A percentile compares a stretch with the other conserved stretches of the same genome.
Evolutionary conservation across 2,888 invertebrate species (phyloP).

Genomic region (Achlya flavicornis): DNA sequence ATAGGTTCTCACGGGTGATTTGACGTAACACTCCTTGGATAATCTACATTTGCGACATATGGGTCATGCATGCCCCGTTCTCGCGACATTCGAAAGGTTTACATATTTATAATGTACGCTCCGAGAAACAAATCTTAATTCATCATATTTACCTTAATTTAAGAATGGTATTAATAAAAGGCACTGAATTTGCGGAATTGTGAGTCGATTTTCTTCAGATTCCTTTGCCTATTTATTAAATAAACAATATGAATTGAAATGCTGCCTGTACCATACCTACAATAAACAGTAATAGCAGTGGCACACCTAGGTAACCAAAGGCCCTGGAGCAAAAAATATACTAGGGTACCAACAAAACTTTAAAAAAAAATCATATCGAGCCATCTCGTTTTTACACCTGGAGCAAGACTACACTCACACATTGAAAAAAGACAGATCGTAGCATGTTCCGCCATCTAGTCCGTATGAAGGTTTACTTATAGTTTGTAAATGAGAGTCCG

Average conservation of each 20-base stretch:
- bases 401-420: too few species aligned
- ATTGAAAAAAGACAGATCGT: too few species aligned
- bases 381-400: too few species aligned
- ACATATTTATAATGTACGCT: constrained; percentile 3
- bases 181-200: neutral
- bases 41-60: neutral
- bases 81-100: neutral
- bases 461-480: too few species aligned
- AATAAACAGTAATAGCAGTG: neutral
- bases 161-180: neutral
- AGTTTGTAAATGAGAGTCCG: too few species aligned
- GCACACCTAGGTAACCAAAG: too few species aligned
- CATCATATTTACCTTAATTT: constrained; percentile 5
- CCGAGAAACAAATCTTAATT: neutral
- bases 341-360: too few species aligned
- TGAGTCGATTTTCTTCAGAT: neutral
- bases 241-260: neutral
- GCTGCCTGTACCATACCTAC: neutral
- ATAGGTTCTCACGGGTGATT: neutral
- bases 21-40: neutral
- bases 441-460: too few species aligned
- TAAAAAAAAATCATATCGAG: too few species aligned
- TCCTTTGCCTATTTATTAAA: too few species aligned
- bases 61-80: constrained; percentile 1
- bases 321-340: too few species aligned